Conservation (phyloP, 2,888 invertebrate genomes). For the Campaea margaritaria region DNA sequence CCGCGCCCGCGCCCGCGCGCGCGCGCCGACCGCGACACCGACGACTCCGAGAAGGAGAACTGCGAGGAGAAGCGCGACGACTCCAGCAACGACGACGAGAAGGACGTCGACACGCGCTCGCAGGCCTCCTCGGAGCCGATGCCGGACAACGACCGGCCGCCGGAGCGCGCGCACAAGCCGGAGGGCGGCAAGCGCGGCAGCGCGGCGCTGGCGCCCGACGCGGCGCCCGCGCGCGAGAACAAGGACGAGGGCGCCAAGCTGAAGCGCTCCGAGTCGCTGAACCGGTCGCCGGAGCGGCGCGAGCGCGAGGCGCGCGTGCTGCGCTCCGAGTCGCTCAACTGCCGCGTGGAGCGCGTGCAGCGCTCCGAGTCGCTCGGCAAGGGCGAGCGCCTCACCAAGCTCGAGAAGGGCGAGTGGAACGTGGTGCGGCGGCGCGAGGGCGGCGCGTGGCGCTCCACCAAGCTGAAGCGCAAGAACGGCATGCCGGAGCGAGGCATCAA, state of each 20-base stretch:
- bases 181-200: slow-evolving; percentile 61
- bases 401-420: slow-evolving; percentile 90
- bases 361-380: slow-evolving; percentile 59
- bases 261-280: slow-evolving; percentile 87
- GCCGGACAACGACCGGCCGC: slow-evolving; percentile 75
- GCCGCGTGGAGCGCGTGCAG: slow-evolving; percentile 63
- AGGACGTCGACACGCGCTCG: slow-evolving; percentile 90
- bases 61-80: slow-evolving; percentile 51
- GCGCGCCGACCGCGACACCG: slow-evolving; percentile 54
- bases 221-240: slow-evolving; percentile 44
- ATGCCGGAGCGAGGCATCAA: slow-evolving; percentile 94
- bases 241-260: slow-evolving; percentile 60
- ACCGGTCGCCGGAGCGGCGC: slow-evolving; percentile 77
- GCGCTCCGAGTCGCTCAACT: slow-evolving; percentile 87
- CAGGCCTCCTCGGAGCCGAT: slow-evolving; percentile 75
- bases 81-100: slow-evolving; percentile 76
- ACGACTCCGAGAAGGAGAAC: slow-evolving; percentile 79
- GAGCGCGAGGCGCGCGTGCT: slow-evolving; percentile 82
- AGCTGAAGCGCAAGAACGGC: slow-evolving; percentile 90
- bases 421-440: slow-evolving; percentile 87
- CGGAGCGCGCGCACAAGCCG: slow-evolving; percentile 50
- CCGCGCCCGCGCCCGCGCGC: slow-evolving; percentile 46
- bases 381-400: slow-evolving; percentile 82
- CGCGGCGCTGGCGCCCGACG: slow-evolving; percentile 49
- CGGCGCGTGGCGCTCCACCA: slow-evolving; percentile 83